Base-by-base conservation (phyloP, 1,140 invertebrate species). In the Drosophila saltans region DNA sequence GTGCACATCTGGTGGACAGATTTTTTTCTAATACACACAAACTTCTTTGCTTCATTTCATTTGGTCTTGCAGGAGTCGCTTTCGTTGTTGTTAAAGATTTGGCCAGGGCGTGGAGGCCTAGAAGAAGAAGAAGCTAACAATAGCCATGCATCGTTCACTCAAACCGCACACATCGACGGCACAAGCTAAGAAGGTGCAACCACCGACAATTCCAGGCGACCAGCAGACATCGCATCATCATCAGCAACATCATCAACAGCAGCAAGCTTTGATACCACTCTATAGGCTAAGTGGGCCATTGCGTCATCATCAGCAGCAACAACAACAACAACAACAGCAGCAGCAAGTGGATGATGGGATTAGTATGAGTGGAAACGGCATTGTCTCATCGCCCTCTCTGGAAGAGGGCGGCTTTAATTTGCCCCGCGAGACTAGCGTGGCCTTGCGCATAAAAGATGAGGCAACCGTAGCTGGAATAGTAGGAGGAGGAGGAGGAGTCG, bases 141-240 rank as follows among this genome's bases (percentile, higher is more conserved):
- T 96, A 72, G 95, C 95, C 82, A 96, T 96, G 95, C 96, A 94
- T 93, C 95, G 96, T 92, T 94, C 95, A 66, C 94, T 95, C 75
- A 96, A 96, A 93, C 94, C 95, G 80, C 91, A 92, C 75, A 93
- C 95, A 91, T 94, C 95, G 84, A 89, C 85, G 80, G 94, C 95
- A 92, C 95, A 95, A 92, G 95, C 94, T 81, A 96, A 96, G 92
- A 96, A 96, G 93, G 96, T 97, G 80, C 94, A 96, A 69, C 96
- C 96, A 69, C 96, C 96, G n/a, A 95, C 95, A n/a, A 95, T 96
- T 60, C 96, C 96, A 2, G 96, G 96, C 73, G 94, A 92, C 60
- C 68, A 95, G 9, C 89, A 55, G 72, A 72, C 95, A 93, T 93
- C 45, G 43, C 67, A 59, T 36, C 58, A 66, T n/a, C 66, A 76